Evolutionary conservation across 2,888 invertebrate genomes (phyloP).

Genomic region (Tipula unca): DNA sequence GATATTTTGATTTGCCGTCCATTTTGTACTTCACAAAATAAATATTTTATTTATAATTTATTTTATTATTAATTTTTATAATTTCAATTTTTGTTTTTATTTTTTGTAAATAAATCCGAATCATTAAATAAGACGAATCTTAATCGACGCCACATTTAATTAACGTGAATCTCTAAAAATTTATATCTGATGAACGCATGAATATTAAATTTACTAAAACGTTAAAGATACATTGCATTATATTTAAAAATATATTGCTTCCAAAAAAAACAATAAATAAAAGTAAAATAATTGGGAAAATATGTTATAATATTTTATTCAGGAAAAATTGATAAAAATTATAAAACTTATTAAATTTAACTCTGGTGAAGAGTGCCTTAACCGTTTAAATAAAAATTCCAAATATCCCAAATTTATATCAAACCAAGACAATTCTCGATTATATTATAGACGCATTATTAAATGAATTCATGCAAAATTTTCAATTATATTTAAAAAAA

Average conservation of each 20-base stretch:
- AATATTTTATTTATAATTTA: conserved; percentile 24
- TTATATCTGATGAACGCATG: not conserved
- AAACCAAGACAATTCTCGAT: not conserved
- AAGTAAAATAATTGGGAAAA: not conserved
- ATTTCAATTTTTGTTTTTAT: conserved; percentile 16
- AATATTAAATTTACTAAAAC: not conserved
- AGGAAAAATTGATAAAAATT: not conserved
- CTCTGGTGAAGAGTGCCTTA: conserved; percentile 19
- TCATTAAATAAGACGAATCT: not conserved
- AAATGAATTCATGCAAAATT: not conserved
- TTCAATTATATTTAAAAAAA: not conserved
- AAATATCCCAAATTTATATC: not conserved
- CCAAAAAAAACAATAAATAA: not conserved
- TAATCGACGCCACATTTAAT: not conserved
- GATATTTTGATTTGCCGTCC: conserved; percentile 29
- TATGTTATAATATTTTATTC: not conserved
- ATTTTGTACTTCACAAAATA: conserved; percentile 27
- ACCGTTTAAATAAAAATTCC: not conserved
- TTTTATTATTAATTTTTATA: conserved; percentile 25
- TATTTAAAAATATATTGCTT: conserved; percentile 10
- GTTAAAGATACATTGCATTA: conserved; percentile 2
- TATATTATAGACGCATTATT: too few species aligned
- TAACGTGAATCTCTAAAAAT: not conserved
- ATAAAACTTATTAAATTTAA: not conserved
- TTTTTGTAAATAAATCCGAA: conserved; percentile 1